Conservation (phyloP, 2,888 invertebrate species). For the Lycia hirtaria region DNA sequence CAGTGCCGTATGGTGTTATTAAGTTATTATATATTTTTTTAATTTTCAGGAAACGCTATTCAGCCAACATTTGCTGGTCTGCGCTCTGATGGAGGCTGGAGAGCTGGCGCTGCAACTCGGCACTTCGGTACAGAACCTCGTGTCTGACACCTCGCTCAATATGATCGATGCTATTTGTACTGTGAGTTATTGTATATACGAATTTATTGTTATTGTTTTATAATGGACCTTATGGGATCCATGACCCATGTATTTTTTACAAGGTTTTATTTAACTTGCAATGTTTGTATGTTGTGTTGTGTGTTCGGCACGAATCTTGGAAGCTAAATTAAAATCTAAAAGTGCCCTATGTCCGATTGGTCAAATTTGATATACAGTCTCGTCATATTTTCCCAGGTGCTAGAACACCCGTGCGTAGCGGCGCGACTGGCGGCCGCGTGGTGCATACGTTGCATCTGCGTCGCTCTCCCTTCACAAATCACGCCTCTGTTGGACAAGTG, state of each 20-base stretch:
- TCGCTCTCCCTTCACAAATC: slow-evolving; percentile 97
- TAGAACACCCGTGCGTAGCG: slow-evolving; percentile 97
- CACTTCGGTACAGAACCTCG: slow-evolving; percentile 96
- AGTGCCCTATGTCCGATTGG: neutral
- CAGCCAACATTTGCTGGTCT: slow-evolving; percentile 95
- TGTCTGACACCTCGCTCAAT: slow-evolving; percentile 94
- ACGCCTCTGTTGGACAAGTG: slow-evolving; percentile 97
- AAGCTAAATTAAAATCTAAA: too few species aligned
- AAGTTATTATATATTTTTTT: neutral
- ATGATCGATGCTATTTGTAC: slow-evolving; percentile 86
- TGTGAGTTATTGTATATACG: slow-evolving; percentile 55
- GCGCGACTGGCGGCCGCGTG: slow-evolving; percentile 97
- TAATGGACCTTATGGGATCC: too few species aligned
- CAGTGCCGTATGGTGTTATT: too few species aligned
- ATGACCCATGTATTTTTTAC: too few species aligned
- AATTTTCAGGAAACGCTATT: slow-evolving; percentile 90
- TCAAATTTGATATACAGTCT: neutral
- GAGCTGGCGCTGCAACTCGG: slow-evolving; percentile 95
- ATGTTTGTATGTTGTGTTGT: too few species aligned
- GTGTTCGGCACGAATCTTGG: too few species aligned
- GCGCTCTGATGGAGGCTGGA: slow-evolving; percentile 97
- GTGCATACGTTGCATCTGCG: slow-evolving; percentile 96
- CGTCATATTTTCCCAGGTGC: slow-evolving; percentile 81
- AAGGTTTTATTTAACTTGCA: too few species aligned
- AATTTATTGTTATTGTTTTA: too few species aligned